A percentile compares a stretch with the other conserved stretches of the same genome.
Evolutionary conservation across 2,797 vertebrate genomes (phyloP).

Genomic region (Anabas testudineus): DNA sequence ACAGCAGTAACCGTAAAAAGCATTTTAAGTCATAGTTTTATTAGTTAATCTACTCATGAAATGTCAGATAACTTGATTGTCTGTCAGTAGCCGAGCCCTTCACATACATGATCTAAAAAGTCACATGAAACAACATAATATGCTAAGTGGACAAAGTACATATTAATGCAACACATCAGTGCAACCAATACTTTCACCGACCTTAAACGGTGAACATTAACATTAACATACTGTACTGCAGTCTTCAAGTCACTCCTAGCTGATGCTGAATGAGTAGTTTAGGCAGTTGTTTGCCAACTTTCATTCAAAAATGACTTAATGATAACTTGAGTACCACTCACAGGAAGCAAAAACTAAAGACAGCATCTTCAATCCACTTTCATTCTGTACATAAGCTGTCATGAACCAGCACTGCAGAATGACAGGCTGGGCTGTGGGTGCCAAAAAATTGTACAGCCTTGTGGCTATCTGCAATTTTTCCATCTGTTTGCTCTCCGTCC

Average conservation of each 20-base stretch:
- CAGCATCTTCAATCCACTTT: conserved; percentile 50
- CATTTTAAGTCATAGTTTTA: not conserved
- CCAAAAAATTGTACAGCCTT: conserved; percentile 50
- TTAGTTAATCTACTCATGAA: not conserved
- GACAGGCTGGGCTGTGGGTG: conserved; percentile 35
- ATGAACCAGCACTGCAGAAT: conserved; percentile 38
- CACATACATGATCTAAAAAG: not conserved
- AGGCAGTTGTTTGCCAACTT: conserved; percentile 18
- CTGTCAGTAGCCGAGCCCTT: no score
- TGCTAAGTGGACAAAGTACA: not conserved
- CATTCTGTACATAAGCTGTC: conserved; percentile 36
- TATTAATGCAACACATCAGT: not conserved
- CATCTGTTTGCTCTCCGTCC: conserved; percentile 36
- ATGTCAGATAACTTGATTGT: no score
- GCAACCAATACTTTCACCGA: not conserved
- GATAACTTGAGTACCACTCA: conserved; percentile 30
- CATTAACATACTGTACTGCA: conserved; percentile 1
- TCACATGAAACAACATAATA: not conserved
- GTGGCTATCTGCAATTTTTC: conserved; percentile 45
- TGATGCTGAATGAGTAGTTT: conserved; percentile 24
- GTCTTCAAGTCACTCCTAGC: conserved; percentile 18
- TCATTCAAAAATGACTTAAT: conserved; percentile 17
- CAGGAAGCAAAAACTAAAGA: conserved; percentile 7
- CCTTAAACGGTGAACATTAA: not conserved
- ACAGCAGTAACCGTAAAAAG: not conserved